Evolutionary conservation across 2,113 vertebrate genomes (phyloP).

Genomic region (Galeopterus variegatus): DNA sequence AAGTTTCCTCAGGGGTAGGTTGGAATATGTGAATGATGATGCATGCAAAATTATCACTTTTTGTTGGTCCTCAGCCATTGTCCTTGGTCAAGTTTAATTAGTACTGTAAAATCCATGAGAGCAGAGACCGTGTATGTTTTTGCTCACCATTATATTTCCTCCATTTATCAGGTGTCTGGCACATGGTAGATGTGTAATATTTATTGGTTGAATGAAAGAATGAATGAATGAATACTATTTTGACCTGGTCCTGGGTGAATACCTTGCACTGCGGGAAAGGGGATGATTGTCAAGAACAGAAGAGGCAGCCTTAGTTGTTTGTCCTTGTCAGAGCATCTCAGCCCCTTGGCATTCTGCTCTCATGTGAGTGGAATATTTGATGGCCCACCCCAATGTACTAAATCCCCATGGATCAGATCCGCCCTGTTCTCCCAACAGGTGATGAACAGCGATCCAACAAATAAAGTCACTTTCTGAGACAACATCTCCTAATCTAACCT

Average conservation of each 20-base stretch:
- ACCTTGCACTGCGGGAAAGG: not conserved
- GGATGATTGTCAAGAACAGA: not conserved
- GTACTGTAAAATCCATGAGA: not conserved
- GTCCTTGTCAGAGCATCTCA: not conserved
- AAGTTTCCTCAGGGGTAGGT: not conserved
- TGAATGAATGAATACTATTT: not conserved
- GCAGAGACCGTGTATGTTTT: not conserved
- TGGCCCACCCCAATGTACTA: not conserved
- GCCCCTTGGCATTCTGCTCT: not conserved
- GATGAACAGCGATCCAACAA: not conserved
- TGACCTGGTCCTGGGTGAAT: not conserved
- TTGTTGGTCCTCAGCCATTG: not conserved
- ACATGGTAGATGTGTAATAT: not conserved
- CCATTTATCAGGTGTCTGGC: not conserved
- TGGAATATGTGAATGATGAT: not conserved
- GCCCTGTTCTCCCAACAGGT: not conserved
- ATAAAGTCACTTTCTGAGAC: not conserved
- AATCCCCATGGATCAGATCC: not conserved
- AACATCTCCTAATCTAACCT: not conserved
- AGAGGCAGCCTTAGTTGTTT: not conserved
- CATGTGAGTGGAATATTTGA: not conserved
- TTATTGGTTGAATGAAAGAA: slow-evolving; percentile 30
- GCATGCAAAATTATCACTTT: not conserved
- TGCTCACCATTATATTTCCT: not conserved
- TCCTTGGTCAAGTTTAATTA: not conserved